Evolutionary conservation across 1,140 invertebrate species (phyloP), one percentile per base, ranked within the genome.

Genomic region (Eriocheir sinensis): DNA sequence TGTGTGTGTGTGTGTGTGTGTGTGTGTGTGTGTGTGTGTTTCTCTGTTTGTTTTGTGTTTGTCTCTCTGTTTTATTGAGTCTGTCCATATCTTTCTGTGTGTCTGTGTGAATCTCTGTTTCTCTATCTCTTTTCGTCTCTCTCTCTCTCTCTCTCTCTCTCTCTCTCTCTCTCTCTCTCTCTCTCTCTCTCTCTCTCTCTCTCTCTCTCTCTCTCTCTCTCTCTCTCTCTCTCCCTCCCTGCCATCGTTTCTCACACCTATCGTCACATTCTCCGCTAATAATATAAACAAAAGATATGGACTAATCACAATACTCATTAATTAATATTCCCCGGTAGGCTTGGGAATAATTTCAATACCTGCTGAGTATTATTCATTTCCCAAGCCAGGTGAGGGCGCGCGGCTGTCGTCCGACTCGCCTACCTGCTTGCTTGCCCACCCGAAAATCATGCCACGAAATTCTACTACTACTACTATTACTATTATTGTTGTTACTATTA

Each of bases 201-300:
- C 60, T 72, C 60, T 72, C 60, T 72, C 60, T 72, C 60, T 72
- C 60, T 72, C 60, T 72, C 60, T 72, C 60, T 72, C 60, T 72
- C 60, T 72, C 60, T 72, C 60, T 72, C 60, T 72, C 60, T 72
- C 60, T 72, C 60, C n/a, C 60, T 72, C 60, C n/a, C 44, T 48
- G 4, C 15, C 44, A 8, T 48, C 44, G n/a, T 48, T 15, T 48
- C 44, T 48, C 60, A n/a, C 60, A n/a, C n/a, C n/a, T n/a, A n/a
- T n/a, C n/a, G n/a, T n/a, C n/a, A n/a, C n/a, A n/a, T n/a, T n/a
- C n/a, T n/a, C n/a, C 27, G 27, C 60, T 72, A 1, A 4, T n/a
- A n/a, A 21, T 72, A 4, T 72, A 27, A n/a, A 72, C 60, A n/a
- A n/a, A n/a, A n/a, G 27, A 72, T 72, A n/a, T n/a, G 21, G 4